Evolutionary conservation across 2,113 vertebrate species (phyloP), one percentile per base, ranked within the genome.

Genomic region (Eidolon helvum): DNA sequence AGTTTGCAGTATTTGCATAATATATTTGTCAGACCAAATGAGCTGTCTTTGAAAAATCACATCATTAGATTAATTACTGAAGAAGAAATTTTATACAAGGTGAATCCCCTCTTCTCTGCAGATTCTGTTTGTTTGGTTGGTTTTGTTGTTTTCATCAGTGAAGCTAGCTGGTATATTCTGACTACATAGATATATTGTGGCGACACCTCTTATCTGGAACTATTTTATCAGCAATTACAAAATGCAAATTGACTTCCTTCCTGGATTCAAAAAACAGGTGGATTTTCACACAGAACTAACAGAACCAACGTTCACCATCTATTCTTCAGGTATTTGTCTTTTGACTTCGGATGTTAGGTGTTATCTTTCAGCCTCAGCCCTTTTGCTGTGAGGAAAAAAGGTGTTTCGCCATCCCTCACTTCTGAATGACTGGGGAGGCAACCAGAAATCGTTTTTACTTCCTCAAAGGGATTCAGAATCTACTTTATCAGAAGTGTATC

Each of bases 131-230:
- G 26, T 65, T 26, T 61, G 35, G 18, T 45, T n/a, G 40, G 15
- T 3, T 28, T 53, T 28, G n/a, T 18, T 5, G 33, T n/a, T 35
- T 22, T 68, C 3, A 7, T 57, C 61, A 28, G 4, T 1, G 45
- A 90, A 69, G 43, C 43, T 10, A 4, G 53, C 61, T 11, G 12
- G 3, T 71, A 30, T 16, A 11, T 72, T 83, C 40, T 50, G 74
- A 28, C 24, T 6, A 0, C 4, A n/a, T 38, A 35, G 43, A 28
- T n/a, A 61, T 10, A 22, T 4, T 1, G 2, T 18, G n/a, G 11
- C 43, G 38, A 3, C 16, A 9, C 38, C 28, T 50, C n/a, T 45
- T n/a, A n/a, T 10, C 38, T 74, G n/a, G n/a, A 16, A 35, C 57
- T 7, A 8, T 48, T 48, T 80, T 57, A 50, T 91, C 53, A 74